Conservation (phyloP, 2,888 invertebrate species). For the Ernsta delagoae region DNA sequence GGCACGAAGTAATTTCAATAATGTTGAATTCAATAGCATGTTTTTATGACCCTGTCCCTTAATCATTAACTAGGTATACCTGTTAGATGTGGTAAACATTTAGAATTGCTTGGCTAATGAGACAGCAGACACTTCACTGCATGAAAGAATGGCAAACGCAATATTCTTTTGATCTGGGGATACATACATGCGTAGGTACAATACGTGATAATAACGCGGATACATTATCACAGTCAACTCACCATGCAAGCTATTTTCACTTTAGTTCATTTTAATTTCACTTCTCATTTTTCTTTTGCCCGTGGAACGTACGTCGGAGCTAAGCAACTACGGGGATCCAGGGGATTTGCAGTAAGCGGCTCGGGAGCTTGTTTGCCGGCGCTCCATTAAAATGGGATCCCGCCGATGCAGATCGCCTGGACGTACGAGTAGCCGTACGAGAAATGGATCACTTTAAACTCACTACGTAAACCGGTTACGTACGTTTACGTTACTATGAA, state of each 20-base stretch:
- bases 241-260: too few relatives aligned
- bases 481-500: slow-evolving; percentile 8
- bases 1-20: slow-evolving; percentile 27
- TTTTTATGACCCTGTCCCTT: slow-evolving; percentile 1
- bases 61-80: not conserved
- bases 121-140: too few relatives aligned
- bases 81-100: not conserved
- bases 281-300: too few relatives aligned
- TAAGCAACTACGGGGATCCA: slow-evolving; percentile 72
- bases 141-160: too few relatives aligned
- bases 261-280: too few relatives aligned
- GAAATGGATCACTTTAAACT: slow-evolving; percentile 40
- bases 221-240: too few relatives aligned
- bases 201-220: too few relatives aligned
- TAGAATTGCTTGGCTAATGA: not conserved
- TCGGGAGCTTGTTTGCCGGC: slow-evolving; percentile 82
- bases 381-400: slow-evolving; percentile 85
- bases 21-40: slow-evolving; percentile 28
- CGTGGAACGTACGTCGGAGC: slow-evolving; percentile 55
- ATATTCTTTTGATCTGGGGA: too few relatives aligned
- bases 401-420: slow-evolving; percentile 81
- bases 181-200: too few relatives aligned
- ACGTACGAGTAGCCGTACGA: slow-evolving; percentile 48
- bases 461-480: slow-evolving; percentile 25
- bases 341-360: slow-evolving; percentile 82